Conservation (phyloP, 2,888 invertebrate species). For the Eupithecia pulchellata region DNA sequence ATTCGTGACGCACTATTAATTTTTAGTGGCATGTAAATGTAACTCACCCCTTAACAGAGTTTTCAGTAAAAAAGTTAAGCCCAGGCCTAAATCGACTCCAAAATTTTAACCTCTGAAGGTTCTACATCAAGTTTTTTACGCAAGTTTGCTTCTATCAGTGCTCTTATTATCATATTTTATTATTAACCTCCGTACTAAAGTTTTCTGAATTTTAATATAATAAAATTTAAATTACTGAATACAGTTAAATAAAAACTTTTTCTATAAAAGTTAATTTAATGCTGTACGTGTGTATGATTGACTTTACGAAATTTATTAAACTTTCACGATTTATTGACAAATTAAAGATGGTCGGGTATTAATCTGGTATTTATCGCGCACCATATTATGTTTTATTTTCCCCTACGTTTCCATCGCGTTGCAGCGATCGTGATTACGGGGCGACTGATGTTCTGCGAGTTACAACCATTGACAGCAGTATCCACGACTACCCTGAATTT, state of each 20-base stretch:
- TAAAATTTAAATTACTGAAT: neutral
- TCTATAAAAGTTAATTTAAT: conserved; percentile 12
- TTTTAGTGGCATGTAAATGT: conserved; percentile 46
- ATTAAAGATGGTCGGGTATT: too few relatives aligned
- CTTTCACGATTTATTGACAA: too few relatives aligned
- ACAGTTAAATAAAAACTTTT: neutral
- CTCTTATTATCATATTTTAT: neutral
- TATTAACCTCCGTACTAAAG: neutral
- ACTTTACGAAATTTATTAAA: too few relatives aligned
- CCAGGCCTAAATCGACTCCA: neutral
- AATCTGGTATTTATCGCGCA: too few relatives aligned
- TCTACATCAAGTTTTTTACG: neutral
- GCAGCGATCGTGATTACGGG: too few relatives aligned
- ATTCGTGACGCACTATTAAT: conserved; percentile 48
- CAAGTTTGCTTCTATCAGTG: too few relatives aligned
- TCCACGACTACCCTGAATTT: too few relatives aligned
- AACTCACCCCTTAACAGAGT: conserved; percentile 11
- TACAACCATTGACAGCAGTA: too few relatives aligned
- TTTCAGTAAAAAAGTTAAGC: neutral
- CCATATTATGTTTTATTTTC: too few relatives aligned
- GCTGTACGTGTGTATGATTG: too few relatives aligned
- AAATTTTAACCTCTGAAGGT: neutral
- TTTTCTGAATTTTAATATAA: neutral
- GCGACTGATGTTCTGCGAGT: too few relatives aligned
- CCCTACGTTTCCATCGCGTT: too few relatives aligned